Conservation (phyloP, 2,888 invertebrate species). For the Phaedon cochleariae region DNA sequence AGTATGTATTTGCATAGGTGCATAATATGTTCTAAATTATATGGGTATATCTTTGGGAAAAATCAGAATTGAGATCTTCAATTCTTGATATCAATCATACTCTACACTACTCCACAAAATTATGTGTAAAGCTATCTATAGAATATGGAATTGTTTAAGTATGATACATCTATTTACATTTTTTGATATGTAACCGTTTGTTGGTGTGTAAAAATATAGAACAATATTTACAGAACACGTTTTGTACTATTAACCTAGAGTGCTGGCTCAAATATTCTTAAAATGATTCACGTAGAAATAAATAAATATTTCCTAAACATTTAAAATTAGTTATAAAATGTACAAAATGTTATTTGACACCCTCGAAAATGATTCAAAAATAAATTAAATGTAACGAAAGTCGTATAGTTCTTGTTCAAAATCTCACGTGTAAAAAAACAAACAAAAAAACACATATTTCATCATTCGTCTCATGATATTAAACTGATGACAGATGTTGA, state of each 20-base stretch:
- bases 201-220: slow-evolving; percentile 9
- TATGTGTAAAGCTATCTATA: slow-evolving; percentile 9
- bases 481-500: background rate
- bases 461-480: background rate
- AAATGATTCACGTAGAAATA: slow-evolving; percentile 8
- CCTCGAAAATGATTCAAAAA: slow-evolving; percentile 17
- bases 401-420: slow-evolving; percentile 1
- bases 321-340: slow-evolving; percentile 21
- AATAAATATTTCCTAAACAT: slow-evolving; percentile 24
- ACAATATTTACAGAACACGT: slow-evolving; percentile 25
- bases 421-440: background rate
- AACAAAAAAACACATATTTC: background rate
- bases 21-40: background rate
- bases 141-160: slow-evolving; percentile 25
- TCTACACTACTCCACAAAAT: slow-evolving; percentile 18
- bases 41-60: slow-evolving; percentile 3
- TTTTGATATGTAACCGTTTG: slow-evolving; percentile 26
- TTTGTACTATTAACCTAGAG: slow-evolving; percentile 19
- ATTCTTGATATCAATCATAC: background rate
- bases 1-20: background rate
- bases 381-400: too few relatives aligned
- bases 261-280: slow-evolving; percentile 5
- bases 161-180: slow-evolving; percentile 23
- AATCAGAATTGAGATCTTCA: background rate
- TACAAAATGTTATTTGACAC: slow-evolving; percentile 21